These are phyloP conservation scores for Lasioglossum lativentre DNA, from an alignment of 2,888 invertebrate species.

Conservation along the genomic window DNA sequence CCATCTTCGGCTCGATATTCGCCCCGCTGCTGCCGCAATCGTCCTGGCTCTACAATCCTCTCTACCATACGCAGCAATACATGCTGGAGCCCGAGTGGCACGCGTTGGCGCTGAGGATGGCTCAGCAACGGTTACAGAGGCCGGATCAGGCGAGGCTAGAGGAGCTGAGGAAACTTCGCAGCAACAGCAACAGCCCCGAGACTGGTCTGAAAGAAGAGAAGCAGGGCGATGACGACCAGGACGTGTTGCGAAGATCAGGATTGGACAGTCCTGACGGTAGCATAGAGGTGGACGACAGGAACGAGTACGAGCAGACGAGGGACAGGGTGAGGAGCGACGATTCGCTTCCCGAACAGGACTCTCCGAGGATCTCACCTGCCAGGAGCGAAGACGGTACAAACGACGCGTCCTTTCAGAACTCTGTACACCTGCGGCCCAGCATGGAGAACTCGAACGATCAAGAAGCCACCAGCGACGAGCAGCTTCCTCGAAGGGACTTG, in stretches of 20 bases:
- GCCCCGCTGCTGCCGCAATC: slow-evolving; percentile 82
- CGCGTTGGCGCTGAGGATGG: slow-evolving; percentile 81
- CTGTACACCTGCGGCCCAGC: slow-evolving; percentile 78
- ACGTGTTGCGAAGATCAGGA: slow-evolving; percentile 64
- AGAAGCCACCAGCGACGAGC: slow-evolving; percentile 72
- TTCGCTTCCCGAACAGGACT: slow-evolving; percentile 78
- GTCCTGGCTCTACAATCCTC: slow-evolving; percentile 82
- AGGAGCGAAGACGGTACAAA: slow-evolving; percentile 74
- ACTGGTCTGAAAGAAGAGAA: slow-evolving; percentile 75
- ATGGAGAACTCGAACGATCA: slow-evolving; percentile 80
- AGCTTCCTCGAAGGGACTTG: slow-evolving; percentile 71
- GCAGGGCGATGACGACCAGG: slow-evolving; percentile 68
- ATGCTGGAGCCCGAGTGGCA: slow-evolving; percentile 83
- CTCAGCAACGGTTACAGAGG: slow-evolving; percentile 82
- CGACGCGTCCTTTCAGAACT: slow-evolving; percentile 72
- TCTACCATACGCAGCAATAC: slow-evolving; percentile 82
- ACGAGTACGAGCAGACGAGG: slow-evolving; percentile 76
- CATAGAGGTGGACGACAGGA: slow-evolving; percentile 82
- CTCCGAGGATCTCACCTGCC: slow-evolving; percentile 77
- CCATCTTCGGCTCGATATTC: slow-evolving; percentile 83
- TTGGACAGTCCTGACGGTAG: slow-evolving; percentile 82
- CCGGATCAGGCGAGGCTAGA: slow-evolving; percentile 80
- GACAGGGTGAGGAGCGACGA: slow-evolving; percentile 80
- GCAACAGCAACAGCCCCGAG: slow-evolving; percentile 78
- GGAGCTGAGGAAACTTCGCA: slow-evolving; percentile 79